A percentile compares a stretch with the other conserved stretches of the same genome.
phyloP scores from a whole-genome alignment of 1,140 invertebrate species.

The Caenorhabditis elegans region DNA sequence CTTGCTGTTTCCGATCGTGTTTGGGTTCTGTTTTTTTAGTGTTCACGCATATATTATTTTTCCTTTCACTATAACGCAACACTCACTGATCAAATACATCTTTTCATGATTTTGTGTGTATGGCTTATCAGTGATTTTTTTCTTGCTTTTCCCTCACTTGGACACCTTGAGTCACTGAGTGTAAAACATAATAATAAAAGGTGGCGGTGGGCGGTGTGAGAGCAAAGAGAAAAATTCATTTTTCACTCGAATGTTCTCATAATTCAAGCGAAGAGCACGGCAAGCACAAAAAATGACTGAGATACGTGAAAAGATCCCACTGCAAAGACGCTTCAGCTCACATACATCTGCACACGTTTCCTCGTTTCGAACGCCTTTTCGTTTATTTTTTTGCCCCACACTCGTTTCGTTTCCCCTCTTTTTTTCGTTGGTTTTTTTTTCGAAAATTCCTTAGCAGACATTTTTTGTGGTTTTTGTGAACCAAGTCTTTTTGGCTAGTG shows the following conservation, averaged over 20 bases:
- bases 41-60: neutral
- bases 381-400: neutral
- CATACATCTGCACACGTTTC: neutral
- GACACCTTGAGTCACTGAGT: too few species aligned
- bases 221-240: neutral
- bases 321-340: neutral
- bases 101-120: neutral
- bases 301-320: neutral
- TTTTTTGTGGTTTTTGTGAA: neutral
- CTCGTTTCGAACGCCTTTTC: conserved; percentile 24
- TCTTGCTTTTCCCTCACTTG: too few species aligned
- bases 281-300: conserved; percentile 12
- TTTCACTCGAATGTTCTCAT: neutral
- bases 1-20: neutral
- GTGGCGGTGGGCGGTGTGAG: neutral
- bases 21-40: neutral
- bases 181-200: neutral
- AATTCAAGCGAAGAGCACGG: neutral
- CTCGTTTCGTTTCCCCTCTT: neutral
- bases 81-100: neutral
- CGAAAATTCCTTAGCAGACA: neutral
- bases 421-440: neutral
- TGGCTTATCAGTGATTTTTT: conserved; percentile 16
- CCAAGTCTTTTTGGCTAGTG: neutral
- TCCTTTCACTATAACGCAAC: neutral